Evolutionary conservation across 2,113 vertebrate genomes (phyloP), one percentile per base, ranked within the genome.

Genomic region (Myodes glareolus): DNA sequence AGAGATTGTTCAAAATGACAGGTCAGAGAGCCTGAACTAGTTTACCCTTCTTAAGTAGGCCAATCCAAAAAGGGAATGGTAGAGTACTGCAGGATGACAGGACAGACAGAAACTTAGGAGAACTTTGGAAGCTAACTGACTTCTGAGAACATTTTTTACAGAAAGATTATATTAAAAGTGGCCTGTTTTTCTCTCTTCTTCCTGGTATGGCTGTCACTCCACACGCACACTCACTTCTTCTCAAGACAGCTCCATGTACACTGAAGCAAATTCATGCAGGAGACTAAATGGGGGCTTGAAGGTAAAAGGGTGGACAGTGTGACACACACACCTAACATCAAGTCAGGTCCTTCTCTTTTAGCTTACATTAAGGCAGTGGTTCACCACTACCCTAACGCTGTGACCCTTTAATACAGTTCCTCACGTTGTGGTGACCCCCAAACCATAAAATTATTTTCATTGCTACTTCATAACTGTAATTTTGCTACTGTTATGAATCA

Each of bases 1-100:
- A 94, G 78, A 97, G 80, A 92, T 0, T 91, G 73, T 78, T 75
- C 75, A 68, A 96, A 96, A 87, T 81, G 89, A 94, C 78, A 95
- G 33, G 67, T 67, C 45, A 90, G 10, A 88, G 75, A 95, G 77
- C 42, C 86, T 76, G 42, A 92, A 42, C 85, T 78, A 80, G 4
- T 68, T 6, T 84, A 76, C 19, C 33, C 6, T 72, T 92, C 65
- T 92, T 92, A 95, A 88, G 84, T 19, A 95, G 81, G 91, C 42
- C 80, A 94, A n/a, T 27, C 84, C 86, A 50, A 39, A 94, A 88
- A 63, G 45, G 27, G 45, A 1, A 68, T 68, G 45, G 47, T 33
- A n/a, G 45, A 33, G 36, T 67, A 52, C 42, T 31, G 4, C 27
- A 4, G 47, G 23, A 72, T 96, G 94, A 92, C 19, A 94, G 85